Percentiles rank a stretch among this genome's conserved stretches.
Conservation (phyloP, 2,113 vertebrate genomes). For the Marmota monax region DNA sequence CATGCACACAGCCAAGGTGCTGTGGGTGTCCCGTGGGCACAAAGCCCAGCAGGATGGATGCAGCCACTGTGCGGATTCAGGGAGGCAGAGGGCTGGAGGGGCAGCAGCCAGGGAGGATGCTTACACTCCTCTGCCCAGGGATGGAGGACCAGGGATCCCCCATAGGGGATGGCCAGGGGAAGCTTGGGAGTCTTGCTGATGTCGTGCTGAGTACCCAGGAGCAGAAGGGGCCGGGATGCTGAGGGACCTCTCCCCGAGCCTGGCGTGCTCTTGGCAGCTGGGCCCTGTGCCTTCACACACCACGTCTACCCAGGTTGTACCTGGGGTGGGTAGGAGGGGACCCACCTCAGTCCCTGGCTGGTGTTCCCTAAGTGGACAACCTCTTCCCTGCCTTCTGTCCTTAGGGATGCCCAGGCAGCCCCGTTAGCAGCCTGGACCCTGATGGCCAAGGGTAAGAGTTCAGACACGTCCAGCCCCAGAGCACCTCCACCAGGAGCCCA, state of each 20-base stretch:
- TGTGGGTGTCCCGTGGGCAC: fast-evolving
- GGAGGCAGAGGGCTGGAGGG: neutral
- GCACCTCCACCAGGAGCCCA: no score
- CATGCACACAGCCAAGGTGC: neutral
- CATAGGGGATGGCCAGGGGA: fast-evolving
- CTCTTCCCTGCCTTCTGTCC: neutral
- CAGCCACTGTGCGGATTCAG: no score
- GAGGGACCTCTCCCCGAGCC: neutral
- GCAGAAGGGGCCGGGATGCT: neutral
- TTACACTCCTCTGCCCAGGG: neutral
- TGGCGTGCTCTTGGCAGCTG: no score
- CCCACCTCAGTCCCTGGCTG: neutral
- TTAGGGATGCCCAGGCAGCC: neutral
- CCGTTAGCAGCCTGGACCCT: neutral
- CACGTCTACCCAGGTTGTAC: neutral
- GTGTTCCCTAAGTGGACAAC: neutral
- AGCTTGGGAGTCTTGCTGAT: no score
- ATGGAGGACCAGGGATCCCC: neutral
- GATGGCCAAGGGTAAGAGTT: neutral
- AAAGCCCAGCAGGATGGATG: neutral
- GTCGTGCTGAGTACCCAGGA: neutral
- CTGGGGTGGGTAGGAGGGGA: neutral
- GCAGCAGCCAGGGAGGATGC: fast-evolving
- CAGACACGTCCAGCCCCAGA: fast-evolving
- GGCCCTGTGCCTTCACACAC: no score